Conservation (phyloP, 2,113 vertebrate species). For the Xiphophorus hellerii region DNA sequence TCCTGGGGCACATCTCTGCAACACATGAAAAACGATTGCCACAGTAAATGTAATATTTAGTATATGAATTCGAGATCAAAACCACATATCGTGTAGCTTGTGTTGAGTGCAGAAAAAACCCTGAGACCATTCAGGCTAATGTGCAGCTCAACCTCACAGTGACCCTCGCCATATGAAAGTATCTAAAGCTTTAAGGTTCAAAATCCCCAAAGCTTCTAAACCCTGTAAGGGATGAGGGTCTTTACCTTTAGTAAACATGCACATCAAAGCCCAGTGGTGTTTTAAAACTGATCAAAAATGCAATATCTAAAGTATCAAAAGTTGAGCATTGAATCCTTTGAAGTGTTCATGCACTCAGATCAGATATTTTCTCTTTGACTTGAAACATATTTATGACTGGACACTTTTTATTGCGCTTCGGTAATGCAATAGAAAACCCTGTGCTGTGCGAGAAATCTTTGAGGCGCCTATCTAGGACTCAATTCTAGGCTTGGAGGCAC, state of each 20-base stretch:
- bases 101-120: constrained; percentile 11
- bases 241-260: background rate
- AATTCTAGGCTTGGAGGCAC: background rate
- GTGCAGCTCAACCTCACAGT: background rate
- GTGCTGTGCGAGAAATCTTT: background rate
- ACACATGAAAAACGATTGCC: background rate
- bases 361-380: background rate
- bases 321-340: constrained; percentile 1
- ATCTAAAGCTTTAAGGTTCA: constrained; percentile 2
- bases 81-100: background rate
- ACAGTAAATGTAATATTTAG: constrained; percentile 7
- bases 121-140: background rate
- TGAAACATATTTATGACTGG: background rate
- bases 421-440: background rate
- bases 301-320: background rate
- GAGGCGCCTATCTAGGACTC: background rate
- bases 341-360: background rate
- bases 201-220: background rate
- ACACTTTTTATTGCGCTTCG: background rate
- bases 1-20: constrained; percentile 15
- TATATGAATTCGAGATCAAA: constrained; percentile 5
- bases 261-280: background rate
- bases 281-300: background rate
- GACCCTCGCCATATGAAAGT: background rate
- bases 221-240: background rate